phyloP scores from a whole-genome alignment of 2,888 invertebrate genomes.

The Lasioglossum vierecki region DNA sequence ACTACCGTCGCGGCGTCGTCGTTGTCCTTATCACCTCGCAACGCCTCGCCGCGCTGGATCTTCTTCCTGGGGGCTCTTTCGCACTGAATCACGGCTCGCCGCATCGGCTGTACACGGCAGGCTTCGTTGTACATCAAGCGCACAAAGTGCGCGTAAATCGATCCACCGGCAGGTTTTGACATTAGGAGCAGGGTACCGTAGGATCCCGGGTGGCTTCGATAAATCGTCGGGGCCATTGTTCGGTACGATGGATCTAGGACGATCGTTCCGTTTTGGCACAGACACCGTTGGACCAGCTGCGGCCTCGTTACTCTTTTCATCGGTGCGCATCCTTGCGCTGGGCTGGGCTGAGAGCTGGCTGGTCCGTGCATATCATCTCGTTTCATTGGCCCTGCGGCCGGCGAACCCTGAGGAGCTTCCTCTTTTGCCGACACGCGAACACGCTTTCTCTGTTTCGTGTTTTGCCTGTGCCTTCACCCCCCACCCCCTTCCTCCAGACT shows the following conservation, averaged over 20 bases:
- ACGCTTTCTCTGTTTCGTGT: slow-evolving; percentile 9
- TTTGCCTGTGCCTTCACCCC: background rate
- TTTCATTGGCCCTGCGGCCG: slow-evolving; percentile 9
- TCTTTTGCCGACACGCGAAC: slow-evolving; percentile 19
- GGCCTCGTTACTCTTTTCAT: slow-evolving; percentile 70
- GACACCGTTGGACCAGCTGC: slow-evolving; percentile 55
- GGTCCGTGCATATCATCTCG: slow-evolving; percentile 51
- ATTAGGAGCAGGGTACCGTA: slow-evolving; percentile 39
- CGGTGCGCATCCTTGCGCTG: slow-evolving; percentile 39
- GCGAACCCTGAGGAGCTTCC: background rate
- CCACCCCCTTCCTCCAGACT: background rate
- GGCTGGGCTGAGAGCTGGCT: background rate
- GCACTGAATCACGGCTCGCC: slow-evolving; percentile 49
- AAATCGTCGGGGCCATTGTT: slow-evolving; percentile 70
- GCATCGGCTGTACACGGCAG: slow-evolving; percentile 35
- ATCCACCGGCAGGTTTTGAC: slow-evolving; percentile 63
- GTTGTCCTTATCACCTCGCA: too few species aligned
- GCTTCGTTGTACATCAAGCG: slow-evolving; percentile 50
- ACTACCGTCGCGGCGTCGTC: too few species aligned
- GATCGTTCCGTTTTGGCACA: slow-evolving; percentile 72
- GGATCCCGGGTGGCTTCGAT: slow-evolving; percentile 63
- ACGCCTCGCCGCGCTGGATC: background rate
- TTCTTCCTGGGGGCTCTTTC: background rate
- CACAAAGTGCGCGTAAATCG: slow-evolving; percentile 65
- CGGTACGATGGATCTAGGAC: slow-evolving; percentile 64